A percentile compares a stretch with the other conserved stretches of the same genome.
phyloP scores from a whole-genome alignment of 1,140 invertebrate genomes.

The Drosophila ercepeae region DNA sequence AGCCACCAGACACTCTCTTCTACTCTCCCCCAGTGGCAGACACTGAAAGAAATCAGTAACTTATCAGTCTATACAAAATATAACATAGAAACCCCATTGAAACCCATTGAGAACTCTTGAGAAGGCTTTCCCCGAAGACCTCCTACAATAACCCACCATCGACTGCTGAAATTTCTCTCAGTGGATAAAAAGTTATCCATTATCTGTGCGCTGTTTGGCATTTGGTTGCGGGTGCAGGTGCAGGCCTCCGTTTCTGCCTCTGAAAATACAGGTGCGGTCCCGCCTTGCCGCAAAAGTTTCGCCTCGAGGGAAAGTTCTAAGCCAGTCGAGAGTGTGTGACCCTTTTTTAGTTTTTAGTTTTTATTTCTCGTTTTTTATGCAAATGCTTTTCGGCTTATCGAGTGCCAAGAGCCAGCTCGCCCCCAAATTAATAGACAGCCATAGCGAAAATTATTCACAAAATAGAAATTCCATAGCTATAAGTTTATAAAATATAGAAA shows the following conservation, averaged over 20 bases:
- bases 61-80: too few relatives aligned
- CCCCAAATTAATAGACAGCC: slow-evolving; percentile 17
- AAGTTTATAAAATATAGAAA: too few relatives aligned
- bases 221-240: slow-evolving; percentile 47
- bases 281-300: slow-evolving; percentile 49
- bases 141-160: too few relatives aligned
- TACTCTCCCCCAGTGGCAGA: neutral
- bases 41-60: neutral
- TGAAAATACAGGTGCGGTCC: slow-evolving; percentile 17
- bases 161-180: neutral
- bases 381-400: slow-evolving; percentile 32
- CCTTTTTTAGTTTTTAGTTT: slow-evolving; percentile 20
- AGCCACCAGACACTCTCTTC: slow-evolving; percentile 6
- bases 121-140: too few relatives aligned
- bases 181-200: slow-evolving; percentile 36
- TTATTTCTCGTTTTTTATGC: slow-evolving; percentile 38
- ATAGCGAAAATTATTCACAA: slow-evolving; percentile 9
- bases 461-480: slow-evolving; percentile 14
- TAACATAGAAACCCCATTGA: neutral
- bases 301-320: slow-evolving; percentile 67
- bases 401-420: neutral
- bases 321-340: slow-evolving; percentile 39
- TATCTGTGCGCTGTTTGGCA: slow-evolving; percentile 69
- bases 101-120: too few relatives aligned
- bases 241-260: neutral